These are phyloP conservation scores for Penelope pileata DNA, from an alignment of 2,113 vertebrate genomes.

Conservation along the genomic window DNA sequence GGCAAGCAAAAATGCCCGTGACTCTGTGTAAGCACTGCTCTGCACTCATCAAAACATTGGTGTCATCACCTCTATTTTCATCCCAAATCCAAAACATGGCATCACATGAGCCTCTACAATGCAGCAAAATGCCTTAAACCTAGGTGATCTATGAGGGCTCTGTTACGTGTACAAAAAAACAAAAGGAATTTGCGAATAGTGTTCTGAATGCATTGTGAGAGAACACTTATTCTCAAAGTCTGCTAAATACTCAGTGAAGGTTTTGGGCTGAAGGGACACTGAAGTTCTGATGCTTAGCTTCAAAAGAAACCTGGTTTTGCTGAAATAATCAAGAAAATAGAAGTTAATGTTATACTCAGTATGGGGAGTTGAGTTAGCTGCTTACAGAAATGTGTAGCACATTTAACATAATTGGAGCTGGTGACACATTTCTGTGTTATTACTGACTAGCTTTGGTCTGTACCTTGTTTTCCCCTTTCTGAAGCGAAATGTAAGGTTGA, in stretches of 20 bases:
- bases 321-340: neutral
- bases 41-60: neutral
- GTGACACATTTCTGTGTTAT: neutral
- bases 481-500: neutral
- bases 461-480: neutral
- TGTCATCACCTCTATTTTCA: neutral
- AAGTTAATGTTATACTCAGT: neutral
- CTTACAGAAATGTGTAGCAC: fast-evolving
- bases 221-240: neutral
- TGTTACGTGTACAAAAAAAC: neutral
- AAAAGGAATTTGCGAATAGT: too few relatives aligned
- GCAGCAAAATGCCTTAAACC: neutral
- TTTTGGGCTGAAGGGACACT: neutral
- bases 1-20: too few relatives aligned
- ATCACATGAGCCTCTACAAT: neutral
- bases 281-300: neutral
- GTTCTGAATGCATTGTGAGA: neutral
- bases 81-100: neutral
- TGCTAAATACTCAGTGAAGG: neutral
- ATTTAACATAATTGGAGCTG: neutral
- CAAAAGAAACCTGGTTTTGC: neutral
- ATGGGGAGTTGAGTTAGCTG: neutral
- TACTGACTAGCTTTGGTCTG: neutral
- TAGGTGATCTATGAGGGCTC: neutral
- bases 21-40: too few relatives aligned